phyloP scores from a whole-genome alignment of 2,113 vertebrate species.

The Aramus guarauna region DNA sequence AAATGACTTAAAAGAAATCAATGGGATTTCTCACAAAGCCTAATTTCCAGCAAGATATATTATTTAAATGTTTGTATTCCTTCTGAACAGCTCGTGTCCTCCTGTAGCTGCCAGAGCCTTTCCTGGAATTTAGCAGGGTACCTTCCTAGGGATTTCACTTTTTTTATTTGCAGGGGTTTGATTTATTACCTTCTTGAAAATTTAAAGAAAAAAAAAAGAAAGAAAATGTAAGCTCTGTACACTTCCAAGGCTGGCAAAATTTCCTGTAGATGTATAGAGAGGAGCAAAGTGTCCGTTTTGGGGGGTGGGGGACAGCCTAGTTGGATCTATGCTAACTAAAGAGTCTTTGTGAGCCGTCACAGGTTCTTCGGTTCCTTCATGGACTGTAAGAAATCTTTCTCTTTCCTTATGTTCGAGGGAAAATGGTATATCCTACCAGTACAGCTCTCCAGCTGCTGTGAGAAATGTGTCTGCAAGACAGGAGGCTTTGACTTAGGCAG shows the following conservation, averaged over 20 bases:
- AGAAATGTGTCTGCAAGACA: background rate
- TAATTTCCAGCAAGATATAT: conserved; percentile 42
- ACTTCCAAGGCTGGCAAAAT: background rate
- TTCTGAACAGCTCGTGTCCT: background rate
- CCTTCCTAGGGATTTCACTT: background rate
- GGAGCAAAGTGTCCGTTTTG: background rate
- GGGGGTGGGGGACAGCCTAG: background rate
- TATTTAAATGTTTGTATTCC: conserved; percentile 37
- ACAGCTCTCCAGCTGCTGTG: background rate
- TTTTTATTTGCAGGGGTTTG: background rate
- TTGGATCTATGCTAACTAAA: background rate
- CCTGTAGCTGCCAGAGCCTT: background rate
- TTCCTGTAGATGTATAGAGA: background rate
- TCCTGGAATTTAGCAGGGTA: conserved; percentile 1
- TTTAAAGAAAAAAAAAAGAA: background rate
- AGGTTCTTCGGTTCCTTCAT: background rate
- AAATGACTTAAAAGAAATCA: conserved; percentile 50
- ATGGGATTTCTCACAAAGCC: conserved; percentile 34
- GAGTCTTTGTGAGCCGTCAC: background rate
- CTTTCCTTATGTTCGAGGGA: background rate
- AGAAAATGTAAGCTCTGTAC: background rate
- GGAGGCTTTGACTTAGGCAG: background rate
- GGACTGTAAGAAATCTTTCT: background rate
- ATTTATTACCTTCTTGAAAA: background rate
- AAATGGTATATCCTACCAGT: background rate